A percentile compares a stretch with the other conserved stretches of the same genome.
Evolutionary conservation across 2,888 invertebrate species (phyloP).

Genomic region (Drosophila leonis): DNA sequence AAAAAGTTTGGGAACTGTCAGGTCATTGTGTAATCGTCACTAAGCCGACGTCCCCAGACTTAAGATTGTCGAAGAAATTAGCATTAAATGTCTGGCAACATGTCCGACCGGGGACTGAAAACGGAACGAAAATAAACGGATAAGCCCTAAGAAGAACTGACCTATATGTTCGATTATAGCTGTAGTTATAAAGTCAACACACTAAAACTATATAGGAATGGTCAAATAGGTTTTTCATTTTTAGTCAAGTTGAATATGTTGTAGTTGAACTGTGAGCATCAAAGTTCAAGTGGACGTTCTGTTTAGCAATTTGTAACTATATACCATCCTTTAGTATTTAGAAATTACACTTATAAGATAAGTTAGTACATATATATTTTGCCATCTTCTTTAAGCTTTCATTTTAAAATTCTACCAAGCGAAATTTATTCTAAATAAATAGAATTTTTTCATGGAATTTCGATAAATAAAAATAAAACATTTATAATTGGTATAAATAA

Average conservation of each 20-base stretch:
- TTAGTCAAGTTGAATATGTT: not conserved
- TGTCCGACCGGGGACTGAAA: conserved; percentile 29
- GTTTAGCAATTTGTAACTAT: too few species aligned
- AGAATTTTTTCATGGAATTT: not conserved
- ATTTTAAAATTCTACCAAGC: too few species aligned
- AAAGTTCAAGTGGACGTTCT: not conserved
- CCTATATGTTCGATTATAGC: not conserved
- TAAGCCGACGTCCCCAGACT: conserved; percentile 64
- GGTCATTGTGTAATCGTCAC: conserved; percentile 63
- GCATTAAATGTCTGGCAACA: conserved; percentile 47
- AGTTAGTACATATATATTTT: too few species aligned
- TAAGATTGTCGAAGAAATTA: conserved; percentile 75
- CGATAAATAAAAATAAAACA: too few species aligned
- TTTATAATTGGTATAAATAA: too few species aligned
- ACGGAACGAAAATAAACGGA: not conserved
- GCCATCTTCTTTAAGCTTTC: too few species aligned
- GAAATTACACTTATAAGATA: too few species aligned
- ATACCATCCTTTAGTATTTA: too few species aligned
- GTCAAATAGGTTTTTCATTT: not conserved
- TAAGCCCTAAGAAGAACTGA: not conserved
- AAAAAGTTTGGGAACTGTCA: conserved; percentile 26
- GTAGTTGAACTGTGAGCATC: not conserved
- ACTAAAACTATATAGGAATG: not conserved
- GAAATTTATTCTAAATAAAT: too few species aligned
- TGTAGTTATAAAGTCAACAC: conserved; percentile 1